A percentile compares a stretch with the other conserved stretches of the same genome.
These are phyloP conservation scores for Strix aluco DNA, from an alignment of 2,113 vertebrate genomes.

Conservation along the genomic window DNA sequence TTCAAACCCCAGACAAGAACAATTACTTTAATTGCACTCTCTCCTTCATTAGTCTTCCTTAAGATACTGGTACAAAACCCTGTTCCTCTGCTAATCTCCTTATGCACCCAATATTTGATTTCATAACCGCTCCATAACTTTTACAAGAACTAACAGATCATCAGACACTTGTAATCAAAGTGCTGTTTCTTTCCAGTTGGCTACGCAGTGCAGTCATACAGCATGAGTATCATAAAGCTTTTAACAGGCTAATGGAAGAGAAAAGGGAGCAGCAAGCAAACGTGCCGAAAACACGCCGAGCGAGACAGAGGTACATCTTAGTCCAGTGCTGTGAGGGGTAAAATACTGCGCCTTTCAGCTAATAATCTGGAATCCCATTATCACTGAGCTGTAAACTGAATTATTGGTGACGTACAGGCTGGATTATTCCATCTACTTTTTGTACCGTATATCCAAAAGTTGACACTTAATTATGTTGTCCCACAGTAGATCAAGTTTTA, in stretches of 20 bases:
- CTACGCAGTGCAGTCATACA: neutral
- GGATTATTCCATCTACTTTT: slow-evolving; percentile 63
- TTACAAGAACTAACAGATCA: slow-evolving; percentile 3
- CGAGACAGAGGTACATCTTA: neutral
- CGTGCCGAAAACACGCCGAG: accelerated
- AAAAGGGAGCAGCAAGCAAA: neutral
- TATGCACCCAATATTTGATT: neutral
- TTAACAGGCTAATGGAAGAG: neutral
- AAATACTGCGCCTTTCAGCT: slow-evolving; percentile 48
- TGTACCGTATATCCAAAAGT: slow-evolving; percentile 57
- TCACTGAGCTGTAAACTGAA: slow-evolving; percentile 63
- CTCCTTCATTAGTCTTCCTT: neutral
- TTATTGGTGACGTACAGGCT: slow-evolving; percentile 64
- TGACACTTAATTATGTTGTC: slow-evolving; percentile 80
- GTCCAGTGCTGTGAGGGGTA: slow-evolving; percentile 18
- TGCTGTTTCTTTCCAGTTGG: slow-evolving; percentile 50
- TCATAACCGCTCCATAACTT: neutral
- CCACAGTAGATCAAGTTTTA: slow-evolving; percentile 79
- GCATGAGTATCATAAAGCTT: neutral
- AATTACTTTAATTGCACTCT: neutral
- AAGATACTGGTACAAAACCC: neutral
- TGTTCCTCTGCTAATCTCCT: neutral
- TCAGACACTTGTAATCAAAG: neutral
- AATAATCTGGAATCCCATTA: slow-evolving; percentile 74
- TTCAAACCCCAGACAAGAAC: neutral